phyloP scores from a whole-genome alignment of 2,797 vertebrate genomes.

The Netta rufina region DNA sequence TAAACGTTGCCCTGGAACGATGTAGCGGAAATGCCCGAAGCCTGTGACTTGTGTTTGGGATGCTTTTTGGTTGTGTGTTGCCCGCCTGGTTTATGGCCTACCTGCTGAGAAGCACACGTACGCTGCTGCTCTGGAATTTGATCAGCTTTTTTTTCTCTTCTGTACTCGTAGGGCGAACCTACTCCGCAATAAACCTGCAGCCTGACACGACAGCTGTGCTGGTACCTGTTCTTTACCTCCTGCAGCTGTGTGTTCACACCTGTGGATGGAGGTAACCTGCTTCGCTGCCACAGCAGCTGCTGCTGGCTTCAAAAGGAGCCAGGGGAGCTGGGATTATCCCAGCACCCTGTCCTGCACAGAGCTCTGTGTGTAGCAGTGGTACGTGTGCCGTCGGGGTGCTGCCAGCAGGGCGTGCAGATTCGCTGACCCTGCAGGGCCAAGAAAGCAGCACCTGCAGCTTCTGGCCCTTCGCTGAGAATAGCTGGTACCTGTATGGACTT shows the following conservation, averaged over 20 bases:
- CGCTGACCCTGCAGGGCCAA: rapidly evolving
- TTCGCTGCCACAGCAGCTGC: not conserved
- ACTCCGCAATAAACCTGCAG: conserved; percentile 74
- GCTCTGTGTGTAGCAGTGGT: not conserved
- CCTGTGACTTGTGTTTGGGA: not conserved
- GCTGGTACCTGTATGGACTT: not conserved
- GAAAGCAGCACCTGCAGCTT: not conserved
- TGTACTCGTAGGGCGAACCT: conserved; percentile 69
- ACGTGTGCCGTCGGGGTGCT: rapidly evolving
- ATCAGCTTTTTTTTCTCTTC: conserved; percentile 66
- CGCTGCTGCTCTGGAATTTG: conserved; percentile 37
- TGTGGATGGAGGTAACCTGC: not conserved
- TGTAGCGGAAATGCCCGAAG: not conserved
- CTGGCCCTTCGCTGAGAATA: not conserved
- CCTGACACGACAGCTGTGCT: conserved; percentile 52
- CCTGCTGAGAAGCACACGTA: not conserved
- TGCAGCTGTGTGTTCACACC: not conserved
- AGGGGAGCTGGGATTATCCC: not conserved
- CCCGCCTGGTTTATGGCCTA: not conserved
- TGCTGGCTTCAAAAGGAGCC: rapidly evolving
- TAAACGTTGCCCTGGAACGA: not conserved
- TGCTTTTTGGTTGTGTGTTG: not conserved
- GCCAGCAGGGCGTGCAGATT: not conserved
- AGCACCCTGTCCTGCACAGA: not conserved
- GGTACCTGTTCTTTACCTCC: conserved; percentile 65